Base-by-base conservation (phyloP, 2,113 vertebrate genomes). In the Callaeas wilsoni region DNA sequence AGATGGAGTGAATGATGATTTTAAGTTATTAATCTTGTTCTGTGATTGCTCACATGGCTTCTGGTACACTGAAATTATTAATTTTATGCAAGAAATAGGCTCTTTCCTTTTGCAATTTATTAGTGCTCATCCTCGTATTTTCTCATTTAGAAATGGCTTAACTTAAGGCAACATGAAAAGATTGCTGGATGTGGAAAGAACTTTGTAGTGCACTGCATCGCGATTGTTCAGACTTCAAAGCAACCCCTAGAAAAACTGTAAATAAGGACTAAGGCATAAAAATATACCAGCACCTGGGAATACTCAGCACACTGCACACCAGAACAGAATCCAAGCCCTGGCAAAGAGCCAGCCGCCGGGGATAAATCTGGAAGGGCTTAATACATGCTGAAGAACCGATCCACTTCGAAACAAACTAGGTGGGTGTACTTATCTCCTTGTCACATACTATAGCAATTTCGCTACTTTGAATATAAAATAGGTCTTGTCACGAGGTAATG, bases 331-430 rank as follows among this genome's bases (percentile, higher is more conserved):
- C 86, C 93, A 97, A 95, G 89, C 79, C 82, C 92, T 96, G 98
- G 98, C 95, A 95, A 95, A 94, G 69, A 94, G 98, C 97, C 98
- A 98, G 60, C 82, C 18, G 39, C 93, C 3, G 1, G 80, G 87
- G 90, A 78, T 97, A 97, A 97, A 97, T 98, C 96, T 98, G 97
- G 97, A 97, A 98, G 90, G 95, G 90, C 67, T 98, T 97, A 94
- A 95, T 96, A 84, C 89, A 81, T 62, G 57, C 90, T 93, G 83
- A 97, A 97, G 95, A 96, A 94, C 80, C 1, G 68, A 94, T 94
- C 84, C 60, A 94, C 94, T 97, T 94, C 57, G 94, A 98, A 96
- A 84, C 73, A 93, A 97, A 90, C 87, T 95, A 77, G 93, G 94
- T 96, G 96, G 92, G 81, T 97, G 86, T 83, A 95, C 90, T 97